Conservation (phyloP, 2,797 vertebrate genomes). For the Eulemur mongoz region DNA sequence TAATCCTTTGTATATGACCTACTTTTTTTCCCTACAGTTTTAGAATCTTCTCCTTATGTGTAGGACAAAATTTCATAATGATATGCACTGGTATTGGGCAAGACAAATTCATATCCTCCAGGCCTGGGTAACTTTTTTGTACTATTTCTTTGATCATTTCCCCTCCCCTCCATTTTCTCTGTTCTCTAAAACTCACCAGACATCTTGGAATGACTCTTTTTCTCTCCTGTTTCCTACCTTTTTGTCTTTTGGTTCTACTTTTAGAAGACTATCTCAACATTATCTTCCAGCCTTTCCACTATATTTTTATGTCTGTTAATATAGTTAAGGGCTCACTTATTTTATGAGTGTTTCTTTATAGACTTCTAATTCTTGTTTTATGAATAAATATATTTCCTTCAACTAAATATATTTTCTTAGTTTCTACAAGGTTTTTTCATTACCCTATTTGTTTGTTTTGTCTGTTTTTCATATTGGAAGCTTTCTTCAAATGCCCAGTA, state of each 20-base stretch:
- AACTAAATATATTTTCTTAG: neutral
- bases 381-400: constrained; percentile 34
- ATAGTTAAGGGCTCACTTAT: neutral
- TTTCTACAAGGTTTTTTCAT: constrained; percentile 19
- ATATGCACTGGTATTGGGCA: neutral
- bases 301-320: neutral
- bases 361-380: constrained; percentile 8
- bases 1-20: neutral
- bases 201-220: neutral
- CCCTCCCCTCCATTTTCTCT: neutral
- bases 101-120: neutral
- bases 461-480: neutral
- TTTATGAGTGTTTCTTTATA: neutral
- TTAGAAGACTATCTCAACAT: neutral
- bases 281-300: neutral
- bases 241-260: constrained; percentile 28
- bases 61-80: constrained; percentile 2
- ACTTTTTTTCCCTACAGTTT: neutral
- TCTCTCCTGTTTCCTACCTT: neutral
- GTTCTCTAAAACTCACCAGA: constrained; percentile 1
- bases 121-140: neutral
- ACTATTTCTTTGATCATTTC: neutral
- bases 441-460: neutral
- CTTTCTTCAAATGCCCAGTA: constrained; percentile 23
- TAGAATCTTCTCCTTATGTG: neutral